Evolutionary conservation across 2,888 invertebrate genomes (phyloP).

Genomic region (Polyommatus icarus): DNA sequence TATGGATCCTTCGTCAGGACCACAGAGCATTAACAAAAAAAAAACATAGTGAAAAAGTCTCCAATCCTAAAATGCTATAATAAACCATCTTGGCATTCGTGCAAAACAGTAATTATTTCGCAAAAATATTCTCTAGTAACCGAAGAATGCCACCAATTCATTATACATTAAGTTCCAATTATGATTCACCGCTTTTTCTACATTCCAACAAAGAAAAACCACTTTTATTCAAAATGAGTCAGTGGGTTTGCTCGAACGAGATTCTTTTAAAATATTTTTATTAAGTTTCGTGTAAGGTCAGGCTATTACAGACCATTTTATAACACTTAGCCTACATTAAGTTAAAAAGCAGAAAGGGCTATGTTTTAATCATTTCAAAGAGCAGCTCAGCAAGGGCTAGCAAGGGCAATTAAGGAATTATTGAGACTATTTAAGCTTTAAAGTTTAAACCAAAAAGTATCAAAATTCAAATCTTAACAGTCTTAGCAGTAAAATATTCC

Average conservation of each 20-base stretch:
- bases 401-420: no score
- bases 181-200: constrained; percentile 23
- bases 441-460: no score
- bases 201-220: neutral
- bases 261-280: constrained; percentile 10
- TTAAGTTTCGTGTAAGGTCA: neutral
- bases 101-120: neutral
- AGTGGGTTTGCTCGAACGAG: constrained; percentile 1
- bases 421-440: no score
- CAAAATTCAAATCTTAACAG: no score
- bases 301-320: neutral
- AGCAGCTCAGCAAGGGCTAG: neutral
- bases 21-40: no score
- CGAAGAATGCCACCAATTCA: constrained; percentile 8
- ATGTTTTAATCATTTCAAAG: neutral
- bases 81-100: neutral
- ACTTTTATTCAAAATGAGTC: constrained; percentile 9
- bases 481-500: no score
- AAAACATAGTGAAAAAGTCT: neutral
- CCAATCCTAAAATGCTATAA: neutral
- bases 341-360: neutral
- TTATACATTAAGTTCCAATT: constrained; percentile 29
- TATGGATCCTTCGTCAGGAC: no score
- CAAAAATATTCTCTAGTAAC: neutral
- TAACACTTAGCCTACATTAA: neutral